Conservation (phyloP, 2,888 invertebrate species). For the Dugesia japonica region DNA sequence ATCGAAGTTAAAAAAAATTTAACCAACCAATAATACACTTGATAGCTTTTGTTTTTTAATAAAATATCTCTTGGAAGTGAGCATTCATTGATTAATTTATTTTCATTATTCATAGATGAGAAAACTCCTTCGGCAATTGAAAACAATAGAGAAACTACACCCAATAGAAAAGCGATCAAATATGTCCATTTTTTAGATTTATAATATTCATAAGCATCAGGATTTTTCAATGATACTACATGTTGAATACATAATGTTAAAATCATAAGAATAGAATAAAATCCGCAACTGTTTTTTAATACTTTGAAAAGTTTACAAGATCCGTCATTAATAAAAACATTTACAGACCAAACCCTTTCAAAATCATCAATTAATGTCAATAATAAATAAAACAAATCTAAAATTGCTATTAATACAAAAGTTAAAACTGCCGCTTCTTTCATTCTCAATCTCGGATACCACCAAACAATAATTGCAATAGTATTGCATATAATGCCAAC, state of each 20-base stretch:
- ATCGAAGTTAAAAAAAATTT: slow-evolving; percentile 14
- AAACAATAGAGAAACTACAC: neutral
- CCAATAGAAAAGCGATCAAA: neutral
- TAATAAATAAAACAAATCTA: neutral
- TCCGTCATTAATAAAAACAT: neutral
- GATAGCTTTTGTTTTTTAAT: neutral
- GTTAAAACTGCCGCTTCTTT: neutral
- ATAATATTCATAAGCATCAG: neutral
- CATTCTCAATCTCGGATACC: neutral
- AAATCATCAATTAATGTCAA: neutral
- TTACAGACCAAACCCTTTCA: neutral
- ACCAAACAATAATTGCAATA: neutral
- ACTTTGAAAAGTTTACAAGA: neutral
- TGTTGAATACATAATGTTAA: neutral
- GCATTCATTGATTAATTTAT: neutral
- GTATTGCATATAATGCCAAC: neutral
- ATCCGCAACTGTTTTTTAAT: neutral
- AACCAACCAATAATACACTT: neutral
- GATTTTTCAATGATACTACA: neutral
- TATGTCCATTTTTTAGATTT: neutral
- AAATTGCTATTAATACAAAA: neutral
- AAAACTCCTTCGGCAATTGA: slow-evolving; percentile 10
- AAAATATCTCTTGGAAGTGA: neutral
- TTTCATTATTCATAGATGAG: neutral
- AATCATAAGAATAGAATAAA: neutral